A percentile compares a stretch with the other conserved stretches of the same genome.
phyloP scores from a whole-genome alignment of 2,888 invertebrate species.

The Diarsia mendica region DNA sequence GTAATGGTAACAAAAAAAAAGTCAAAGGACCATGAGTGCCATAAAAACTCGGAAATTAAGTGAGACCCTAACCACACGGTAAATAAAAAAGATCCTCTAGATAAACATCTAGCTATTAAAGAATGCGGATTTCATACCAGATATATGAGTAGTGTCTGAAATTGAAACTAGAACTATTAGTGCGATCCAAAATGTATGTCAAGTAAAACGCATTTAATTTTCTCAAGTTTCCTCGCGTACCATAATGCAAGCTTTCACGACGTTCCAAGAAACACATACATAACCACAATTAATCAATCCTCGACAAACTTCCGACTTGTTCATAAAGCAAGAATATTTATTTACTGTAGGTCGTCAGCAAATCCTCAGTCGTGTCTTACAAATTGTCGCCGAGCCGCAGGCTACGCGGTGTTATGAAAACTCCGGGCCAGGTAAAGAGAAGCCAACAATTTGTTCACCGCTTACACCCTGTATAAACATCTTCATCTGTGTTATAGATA shows the following conservation, averaged over 20 bases:
- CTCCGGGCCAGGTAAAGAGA: constrained; percentile 83
- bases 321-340: constrained; percentile 81
- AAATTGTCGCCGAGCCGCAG: constrained; percentile 85
- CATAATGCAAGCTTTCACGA: too few species aligned
- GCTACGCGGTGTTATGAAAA: constrained; percentile 86
- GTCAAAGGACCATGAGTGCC: too few species aligned
- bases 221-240: too few species aligned
- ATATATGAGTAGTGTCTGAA: not conserved
- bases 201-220: not conserved
- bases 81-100: too few species aligned
- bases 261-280: not conserved
- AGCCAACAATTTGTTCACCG: constrained; percentile 88
- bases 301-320: constrained; percentile 63
- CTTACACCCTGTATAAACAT: constrained; percentile 86
- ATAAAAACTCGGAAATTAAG: too few species aligned
- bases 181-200: too few species aligned
- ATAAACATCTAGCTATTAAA: not conserved
- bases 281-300: constrained; percentile 52
- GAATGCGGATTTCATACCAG: not conserved
- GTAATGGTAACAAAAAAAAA: too few species aligned
- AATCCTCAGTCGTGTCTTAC: constrained; percentile 80
- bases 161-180: not conserved
- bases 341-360: constrained; percentile 83
- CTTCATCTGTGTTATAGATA: constrained; percentile 82
- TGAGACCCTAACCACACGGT: too few species aligned